Base-by-base conservation (phyloP, 2,113 vertebrate genomes). In the Phyllopteryx taeniolatus region DNA sequence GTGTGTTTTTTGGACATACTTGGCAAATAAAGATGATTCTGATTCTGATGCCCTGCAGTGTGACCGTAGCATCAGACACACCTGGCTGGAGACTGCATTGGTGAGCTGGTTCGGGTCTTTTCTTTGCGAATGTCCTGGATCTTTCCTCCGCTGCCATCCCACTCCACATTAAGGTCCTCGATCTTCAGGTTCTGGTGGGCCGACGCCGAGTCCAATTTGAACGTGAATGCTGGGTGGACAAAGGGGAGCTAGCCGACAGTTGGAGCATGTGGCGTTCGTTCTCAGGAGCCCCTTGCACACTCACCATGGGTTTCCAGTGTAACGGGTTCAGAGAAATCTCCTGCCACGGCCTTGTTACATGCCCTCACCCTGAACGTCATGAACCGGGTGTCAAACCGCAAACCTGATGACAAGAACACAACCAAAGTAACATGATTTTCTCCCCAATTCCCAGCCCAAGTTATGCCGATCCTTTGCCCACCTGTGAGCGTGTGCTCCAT, bases 151-250 rank as follows among this genome's bases (percentile, higher is more conserved):
- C 93, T 92, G 80, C 96, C 95, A 68, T 99, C 97, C 97, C 97
- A 99, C 88, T 98, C 97, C 82, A 95, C 96, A 4, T 90, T 94
- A 76, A 96, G 79, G 8, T 96, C 96, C 62, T 98, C 96, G 83
- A 98, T 95, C 20, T 94, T 94, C 83, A 99, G 92, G 92, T 99
- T 99, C 93, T 97, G 97, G 90, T 99, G 97, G 82, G 94, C 85
- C 1, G 96, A 96, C 66, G 83, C 87, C 5, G 93, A 88, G 0
- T 99, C 97, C 92, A 99, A 92, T 86, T 93, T 96, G 82, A 96
- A 99, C 83, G 88, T 88, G 86, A 98, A 99, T 0, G 96, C 96
- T 96, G 85, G 83, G 35, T 71, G 64, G 15, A 63, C 71, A 46
- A 22, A 2, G 6, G 35, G 7, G 8, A 51, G 31, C 5, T n/a